Evolutionary conservation across 1,140 invertebrate species (phyloP).

Genomic region (Homalodisca vitripennis): DNA sequence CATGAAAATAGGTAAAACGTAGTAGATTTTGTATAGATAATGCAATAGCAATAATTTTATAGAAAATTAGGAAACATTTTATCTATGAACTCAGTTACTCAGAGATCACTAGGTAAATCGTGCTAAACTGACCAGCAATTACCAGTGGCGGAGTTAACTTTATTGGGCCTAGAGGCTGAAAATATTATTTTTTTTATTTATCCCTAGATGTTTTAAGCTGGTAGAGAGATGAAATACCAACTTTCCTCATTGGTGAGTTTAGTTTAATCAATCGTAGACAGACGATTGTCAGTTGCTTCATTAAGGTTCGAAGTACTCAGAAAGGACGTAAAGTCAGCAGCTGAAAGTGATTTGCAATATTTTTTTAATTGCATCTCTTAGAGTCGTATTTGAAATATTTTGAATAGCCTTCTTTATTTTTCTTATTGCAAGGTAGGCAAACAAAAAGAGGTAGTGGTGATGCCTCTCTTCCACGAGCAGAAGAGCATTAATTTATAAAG

Average conservation of each 20-base stretch:
- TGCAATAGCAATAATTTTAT: too few relatives aligned
- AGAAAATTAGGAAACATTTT: too few relatives aligned
- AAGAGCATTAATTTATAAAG: neutral
- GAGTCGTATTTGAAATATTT: neutral
- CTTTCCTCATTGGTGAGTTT: neutral
- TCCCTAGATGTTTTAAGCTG: too few relatives aligned
- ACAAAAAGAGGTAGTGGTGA: neutral
- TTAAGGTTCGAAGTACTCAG: neutral
- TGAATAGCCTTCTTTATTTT: neutral
- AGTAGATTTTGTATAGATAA: too few relatives aligned
- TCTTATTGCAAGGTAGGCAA: neutral
- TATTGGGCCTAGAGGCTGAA: too few relatives aligned
- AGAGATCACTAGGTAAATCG: too few relatives aligned
- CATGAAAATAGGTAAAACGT: too few relatives aligned
- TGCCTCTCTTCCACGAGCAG: neutral
- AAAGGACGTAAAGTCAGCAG: neutral
- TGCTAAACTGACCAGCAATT: too few relatives aligned
- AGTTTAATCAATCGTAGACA: neutral
- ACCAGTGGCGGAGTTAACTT: too few relatives aligned
- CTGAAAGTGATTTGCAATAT: neutral
- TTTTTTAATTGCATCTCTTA: neutral
- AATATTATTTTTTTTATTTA: too few relatives aligned
- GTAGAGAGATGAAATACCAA: neutral
- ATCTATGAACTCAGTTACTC: too few relatives aligned
- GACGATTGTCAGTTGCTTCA: neutral